phyloP scores from a whole-genome alignment of 2,113 vertebrate genomes.

The Brachypodius melanocephalos region DNA sequence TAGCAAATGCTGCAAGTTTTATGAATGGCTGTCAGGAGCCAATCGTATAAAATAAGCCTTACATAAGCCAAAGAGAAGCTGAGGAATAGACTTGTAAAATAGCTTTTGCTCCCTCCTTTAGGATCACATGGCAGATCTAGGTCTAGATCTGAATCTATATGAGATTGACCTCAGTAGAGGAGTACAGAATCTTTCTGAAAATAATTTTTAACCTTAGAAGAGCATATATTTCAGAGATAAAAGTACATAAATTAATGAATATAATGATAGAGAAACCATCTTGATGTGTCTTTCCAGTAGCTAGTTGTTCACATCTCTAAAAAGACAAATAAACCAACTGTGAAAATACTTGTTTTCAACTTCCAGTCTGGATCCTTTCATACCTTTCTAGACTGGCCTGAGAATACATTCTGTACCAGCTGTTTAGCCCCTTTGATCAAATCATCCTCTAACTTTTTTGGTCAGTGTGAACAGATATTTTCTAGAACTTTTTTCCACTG shows the following conservation, averaged over 20 bases:
- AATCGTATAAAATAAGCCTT: conserved; percentile 34
- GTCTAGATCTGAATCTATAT: background rate
- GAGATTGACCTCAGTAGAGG: background rate
- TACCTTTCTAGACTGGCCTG: background rate
- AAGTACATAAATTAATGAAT: background rate
- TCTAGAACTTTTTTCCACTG: background rate
- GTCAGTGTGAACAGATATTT: background rate
- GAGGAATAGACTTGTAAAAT: background rate
- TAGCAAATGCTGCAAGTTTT: conserved; percentile 56
- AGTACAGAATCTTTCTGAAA: background rate
- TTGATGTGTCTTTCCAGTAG: background rate
- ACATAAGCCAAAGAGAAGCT: conserved; percentile 1
- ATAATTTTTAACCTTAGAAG: background rate
- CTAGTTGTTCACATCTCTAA: background rate
- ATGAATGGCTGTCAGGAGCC: conserved; percentile 58
- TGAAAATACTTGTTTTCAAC: background rate
- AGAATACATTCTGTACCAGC: background rate
- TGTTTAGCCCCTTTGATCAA: background rate
- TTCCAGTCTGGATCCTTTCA: background rate
- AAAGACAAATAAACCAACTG: background rate
- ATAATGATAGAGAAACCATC: background rate
- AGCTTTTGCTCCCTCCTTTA: background rate
- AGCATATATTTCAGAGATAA: background rate
- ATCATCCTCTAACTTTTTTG: background rate
- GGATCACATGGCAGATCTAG: background rate